A percentile compares a stretch with the other conserved stretches of the same genome.
Conservation (phyloP, 2,888 invertebrate genomes). For the Capitulum mitella region DNA sequence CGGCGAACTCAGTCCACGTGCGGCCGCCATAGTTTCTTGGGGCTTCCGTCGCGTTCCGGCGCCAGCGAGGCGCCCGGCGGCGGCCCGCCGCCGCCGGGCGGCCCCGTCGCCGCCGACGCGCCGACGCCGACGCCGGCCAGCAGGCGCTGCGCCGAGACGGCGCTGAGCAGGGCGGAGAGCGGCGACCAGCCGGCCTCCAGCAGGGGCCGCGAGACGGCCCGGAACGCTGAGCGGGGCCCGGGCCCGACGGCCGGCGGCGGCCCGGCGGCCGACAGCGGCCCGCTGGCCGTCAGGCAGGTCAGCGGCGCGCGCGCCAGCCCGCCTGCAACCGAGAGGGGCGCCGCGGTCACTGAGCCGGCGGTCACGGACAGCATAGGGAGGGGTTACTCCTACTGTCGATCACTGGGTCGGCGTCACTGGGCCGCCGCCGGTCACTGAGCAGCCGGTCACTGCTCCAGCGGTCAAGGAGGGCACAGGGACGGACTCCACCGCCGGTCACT, state of each 20-base stretch:
- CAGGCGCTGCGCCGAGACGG: not conserved
- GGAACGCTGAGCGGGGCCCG: not conserved
- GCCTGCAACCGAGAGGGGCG: not conserved
- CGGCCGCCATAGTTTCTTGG: constrained; percentile 5
- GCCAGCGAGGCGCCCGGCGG: not conserved
- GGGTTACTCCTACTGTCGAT: not conserved
- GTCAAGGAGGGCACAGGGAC: too few relatives aligned
- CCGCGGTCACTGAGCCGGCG: not conserved
- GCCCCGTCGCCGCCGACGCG: not conserved
- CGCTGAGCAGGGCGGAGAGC: not conserved
- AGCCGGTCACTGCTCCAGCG: too few relatives aligned
- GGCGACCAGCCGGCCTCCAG: not conserved
- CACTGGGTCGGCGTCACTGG: too few relatives aligned
- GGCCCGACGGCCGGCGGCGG: not conserved
- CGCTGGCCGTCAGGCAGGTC: not conserved
- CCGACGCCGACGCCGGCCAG: not conserved
- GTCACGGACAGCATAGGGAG: not conserved
- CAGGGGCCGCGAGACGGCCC: not conserved
- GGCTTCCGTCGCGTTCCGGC: not conserved
- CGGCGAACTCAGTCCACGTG: not conserved
- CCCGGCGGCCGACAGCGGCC: not conserved
- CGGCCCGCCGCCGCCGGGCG: not conserved
- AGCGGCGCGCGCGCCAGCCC: not conserved
- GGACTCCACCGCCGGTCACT: too few relatives aligned
- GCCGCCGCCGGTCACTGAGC: too few relatives aligned